These are phyloP conservation scores for Zaprionus obscuricornis DNA, from an alignment of 2,888 invertebrate species.

Conservation along the genomic window DNA sequence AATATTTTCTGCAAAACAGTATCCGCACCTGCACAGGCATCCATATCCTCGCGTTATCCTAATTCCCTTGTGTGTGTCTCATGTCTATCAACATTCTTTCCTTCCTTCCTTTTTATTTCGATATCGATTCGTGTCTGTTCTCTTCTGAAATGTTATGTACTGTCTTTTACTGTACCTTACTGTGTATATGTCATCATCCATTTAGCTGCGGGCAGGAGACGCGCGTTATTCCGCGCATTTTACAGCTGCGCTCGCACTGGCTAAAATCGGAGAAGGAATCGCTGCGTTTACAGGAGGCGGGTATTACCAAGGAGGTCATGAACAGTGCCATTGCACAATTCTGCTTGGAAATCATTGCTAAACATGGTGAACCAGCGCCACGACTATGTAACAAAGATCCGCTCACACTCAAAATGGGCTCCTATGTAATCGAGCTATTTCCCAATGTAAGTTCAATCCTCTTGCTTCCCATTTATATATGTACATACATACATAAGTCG, in stretches of 20 bases:
- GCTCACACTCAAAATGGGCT: slow-evolving; percentile 97
- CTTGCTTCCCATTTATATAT: neutral
- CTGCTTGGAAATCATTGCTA: slow-evolving; percentile 97
- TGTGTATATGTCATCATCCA: slow-evolving; percentile 36
- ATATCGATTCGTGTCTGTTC: no score
- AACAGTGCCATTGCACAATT: slow-evolving; percentile 98
- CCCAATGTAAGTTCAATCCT: slow-evolving; percentile 87
- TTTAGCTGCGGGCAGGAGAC: slow-evolving; percentile 97
- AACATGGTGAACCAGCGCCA: slow-evolving; percentile 97
- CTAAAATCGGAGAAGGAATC: slow-evolving; percentile 96
- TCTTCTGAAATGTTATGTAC: no score
- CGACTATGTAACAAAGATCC: slow-evolving; percentile 99
- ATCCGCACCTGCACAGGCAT: no score
- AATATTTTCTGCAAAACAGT: no score
- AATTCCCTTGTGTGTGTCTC: no score
- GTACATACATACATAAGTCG: neutral
- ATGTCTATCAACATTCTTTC: no score
- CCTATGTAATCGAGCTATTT: slow-evolving; percentile 96
- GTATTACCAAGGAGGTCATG: slow-evolving; percentile 95
- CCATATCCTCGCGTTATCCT: no score
- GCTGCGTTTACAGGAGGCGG: slow-evolving; percentile 95
- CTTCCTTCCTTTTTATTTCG: no score
- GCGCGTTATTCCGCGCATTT: slow-evolving; percentile 96
- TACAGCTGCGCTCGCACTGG: slow-evolving; percentile 98
- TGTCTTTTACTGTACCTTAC: no score